Base-by-base conservation (phyloP, 2,113 vertebrate genomes). In the Corythoichthys intestinalis region DNA sequence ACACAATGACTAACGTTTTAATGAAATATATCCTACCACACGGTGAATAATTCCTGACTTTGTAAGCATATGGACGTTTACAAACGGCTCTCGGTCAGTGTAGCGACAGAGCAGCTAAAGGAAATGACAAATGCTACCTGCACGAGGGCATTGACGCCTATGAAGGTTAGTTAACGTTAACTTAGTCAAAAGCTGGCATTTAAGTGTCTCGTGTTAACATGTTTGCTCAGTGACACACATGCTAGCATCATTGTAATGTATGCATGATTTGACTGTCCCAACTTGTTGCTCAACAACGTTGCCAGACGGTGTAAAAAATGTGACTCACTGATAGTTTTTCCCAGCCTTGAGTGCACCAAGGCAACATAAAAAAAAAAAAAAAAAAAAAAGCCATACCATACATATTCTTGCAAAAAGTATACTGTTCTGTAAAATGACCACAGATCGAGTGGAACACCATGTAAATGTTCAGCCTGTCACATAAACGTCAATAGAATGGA, bases 301-400 rank as follows among this genome's bases (percentile, higher is more conserved):
- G 34, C 56, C 34, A 58, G 56, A 58, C 56, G 34, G 5, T 15
- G 5, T 2, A 14, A 37, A 37, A 58, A 58, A 58, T 14, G 35
- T 35, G 56, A 58, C 56, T 58, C 56, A 58, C 34, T 13, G 56
- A 58, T 58, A 58, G 56, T 58, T 4, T 58, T 58, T 58, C 56
- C 56, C 34, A 58, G 35, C 34, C 34, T 58, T 37, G 13, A 47
- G 13, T 50, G 48, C 12, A 50, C 2, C 48, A 15, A 12, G 13
- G 56, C 56, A 58, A 12, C 35, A 13, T 15, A 4, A 34, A 4
- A 37, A 35, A 37, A 58, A 12, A 4, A 34, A 4, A 37, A 35
- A 37, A 58, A 12, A 11, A 56, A 20, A 35, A 28, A 28, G 35
- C 56, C 56, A 58, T 2, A 58, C 35, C 12, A 58, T 37, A 37